A percentile compares a stretch with the other conserved stretches of the same genome.
These are phyloP conservation scores for Condylura cristata DNA, from an alignment of 2,113 vertebrate genomes.

Conservation along the genomic window DNA sequence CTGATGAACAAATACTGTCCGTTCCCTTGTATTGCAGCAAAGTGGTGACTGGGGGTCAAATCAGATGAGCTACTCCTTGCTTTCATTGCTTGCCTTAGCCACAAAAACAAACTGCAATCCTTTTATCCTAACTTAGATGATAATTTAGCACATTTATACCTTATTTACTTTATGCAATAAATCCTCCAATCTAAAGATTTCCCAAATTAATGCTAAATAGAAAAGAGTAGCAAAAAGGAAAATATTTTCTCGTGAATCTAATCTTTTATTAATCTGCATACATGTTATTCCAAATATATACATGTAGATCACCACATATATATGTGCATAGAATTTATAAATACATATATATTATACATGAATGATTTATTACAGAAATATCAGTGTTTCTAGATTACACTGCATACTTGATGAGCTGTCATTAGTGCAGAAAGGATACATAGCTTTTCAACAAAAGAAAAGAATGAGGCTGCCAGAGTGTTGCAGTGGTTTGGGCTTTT, in stretches of 20 bases:
- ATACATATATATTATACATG: constrained; percentile 79
- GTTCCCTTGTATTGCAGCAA: not conserved
- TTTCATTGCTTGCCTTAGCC: constrained; percentile 62
- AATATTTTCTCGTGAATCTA: constrained; percentile 56
- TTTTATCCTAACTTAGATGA: constrained; percentile 41
- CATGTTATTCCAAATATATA: constrained; percentile 77
- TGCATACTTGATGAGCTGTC: constrained; percentile 82
- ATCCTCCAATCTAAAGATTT: constrained; percentile 11
- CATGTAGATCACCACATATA: constrained; percentile 68
- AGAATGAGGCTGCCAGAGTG: constrained; percentile 79
- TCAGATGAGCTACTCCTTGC: constrained; percentile 3
- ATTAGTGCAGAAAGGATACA: constrained; percentile 82
- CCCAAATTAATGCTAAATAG: constrained; percentile 68
- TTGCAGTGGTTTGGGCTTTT: constrained; percentile 79
- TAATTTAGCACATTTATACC: constrained; percentile 34
- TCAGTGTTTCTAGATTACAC: constrained; percentile 83
- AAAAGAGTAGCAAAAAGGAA: constrained; percentile 45
- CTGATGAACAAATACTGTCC: constrained; percentile 7
- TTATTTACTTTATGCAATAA: constrained; percentile 47
- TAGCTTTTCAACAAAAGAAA: constrained; percentile 82
- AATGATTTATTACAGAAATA: constrained; percentile 85
- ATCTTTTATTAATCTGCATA: constrained; percentile 73
- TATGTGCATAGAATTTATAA: constrained; percentile 77
- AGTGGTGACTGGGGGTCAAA: not conserved
- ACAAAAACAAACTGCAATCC: not conserved